Base-by-base conservation (phyloP, 1,140 invertebrate genomes). In the Rhyzopertha dominica region DNA sequence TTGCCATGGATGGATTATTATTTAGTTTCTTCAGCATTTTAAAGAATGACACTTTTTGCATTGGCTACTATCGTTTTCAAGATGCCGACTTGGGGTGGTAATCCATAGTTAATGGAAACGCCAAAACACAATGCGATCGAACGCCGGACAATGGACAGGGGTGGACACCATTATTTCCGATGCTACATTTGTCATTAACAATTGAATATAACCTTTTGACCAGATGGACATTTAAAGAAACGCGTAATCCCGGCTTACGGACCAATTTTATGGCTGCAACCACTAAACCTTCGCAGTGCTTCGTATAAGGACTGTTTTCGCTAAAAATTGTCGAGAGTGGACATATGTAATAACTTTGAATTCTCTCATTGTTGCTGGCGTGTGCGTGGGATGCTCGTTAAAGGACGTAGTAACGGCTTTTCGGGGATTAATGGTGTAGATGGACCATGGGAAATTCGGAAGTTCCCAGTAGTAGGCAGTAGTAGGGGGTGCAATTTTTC, bases 151-250 rank as follows among this genome's bases (percentile, higher is more conserved):
- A 46, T 46, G 26, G 43, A 16, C n/a, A 29, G 34, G 32, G 28
- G 35, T 25, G 23, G 18, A 24, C 13, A 28, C 29, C 34, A 39
- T 46, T 46, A 46, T 46, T 46, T 46, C 34, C 16, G 18, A 46
- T 46, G 43, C 39, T 46, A 46, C 43, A 46, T 46, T 46, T 46
- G 39, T 46, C 43, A 46, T 36, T 36, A 46, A 45, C 43, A 45
- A 46, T 29, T 46, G 36, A 39, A 38, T 38, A 24, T 46, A 46
- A 39, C 43, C 34, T 46, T 39, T 30, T 35, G 43, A 39, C 43
- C 43, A 26, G 37, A 38, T 19, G 35, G 43, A 46, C 43, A 46
- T 38, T 46, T 31, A 35, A 46, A 46, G 43, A 39, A 46, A 46
- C 34, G 35, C 43, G 24, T 46, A 46, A 46, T 35, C 43, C 26